These are phyloP conservation scores for Heterodera carotae DNA, from an alignment of 1,140 invertebrate species.

Conservation along the genomic window DNA sequence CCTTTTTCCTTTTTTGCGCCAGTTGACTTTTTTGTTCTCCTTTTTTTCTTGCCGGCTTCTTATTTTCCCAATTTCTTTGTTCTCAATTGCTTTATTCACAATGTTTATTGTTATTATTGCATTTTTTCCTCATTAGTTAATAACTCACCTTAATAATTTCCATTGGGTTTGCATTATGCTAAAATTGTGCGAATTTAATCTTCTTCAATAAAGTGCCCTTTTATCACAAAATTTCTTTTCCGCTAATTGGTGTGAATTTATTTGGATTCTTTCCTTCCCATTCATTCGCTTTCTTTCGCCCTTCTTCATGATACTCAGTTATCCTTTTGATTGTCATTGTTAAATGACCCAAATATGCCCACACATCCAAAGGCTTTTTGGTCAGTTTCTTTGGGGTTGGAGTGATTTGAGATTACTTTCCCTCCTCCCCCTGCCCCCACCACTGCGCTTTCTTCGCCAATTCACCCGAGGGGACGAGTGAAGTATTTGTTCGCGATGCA, in stretches of 20 bases:
- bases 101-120: too few relatives aligned
- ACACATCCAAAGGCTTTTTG: background rate
- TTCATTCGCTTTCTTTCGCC: background rate
- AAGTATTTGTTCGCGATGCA: background rate
- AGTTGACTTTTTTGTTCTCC: too few relatives aligned
- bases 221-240: background rate
- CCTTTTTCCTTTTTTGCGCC: too few relatives aligned
- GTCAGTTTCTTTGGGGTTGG: background rate
- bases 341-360: conserved; percentile 9
- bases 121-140: too few relatives aligned
- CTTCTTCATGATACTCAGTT: too few relatives aligned
- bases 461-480: background rate
- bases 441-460: background rate
- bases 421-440: too few relatives aligned
- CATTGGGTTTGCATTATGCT: too few relatives aligned
- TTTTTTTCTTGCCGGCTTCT: too few relatives aligned
- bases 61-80: too few relatives aligned
- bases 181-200: background rate
- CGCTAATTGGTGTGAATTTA: background rate
- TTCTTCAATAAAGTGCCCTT: background rate
- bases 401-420: conserved; percentile 1
- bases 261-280: background rate
- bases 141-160: too few relatives aligned
- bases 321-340: background rate
- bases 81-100: too few relatives aligned